Evolutionary conservation across 2,113 vertebrate species (phyloP).

Genomic region (Hemibagrus wyckioides): DNA sequence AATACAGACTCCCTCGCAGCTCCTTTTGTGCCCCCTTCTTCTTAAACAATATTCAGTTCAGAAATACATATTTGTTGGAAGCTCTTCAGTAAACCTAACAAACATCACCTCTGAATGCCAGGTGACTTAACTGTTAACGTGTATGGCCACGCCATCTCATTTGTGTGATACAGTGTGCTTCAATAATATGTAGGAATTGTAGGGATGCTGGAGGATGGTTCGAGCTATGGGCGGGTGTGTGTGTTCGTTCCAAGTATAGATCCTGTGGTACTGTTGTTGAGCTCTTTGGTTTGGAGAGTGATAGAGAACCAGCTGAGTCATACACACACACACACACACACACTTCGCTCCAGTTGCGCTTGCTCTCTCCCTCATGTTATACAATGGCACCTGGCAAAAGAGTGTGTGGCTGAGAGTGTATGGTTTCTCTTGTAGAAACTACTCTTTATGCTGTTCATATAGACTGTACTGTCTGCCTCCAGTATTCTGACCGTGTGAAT

Average conservation of each 20-base stretch:
- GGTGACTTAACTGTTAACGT: neutral
- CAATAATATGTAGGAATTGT: conserved; percentile 33
- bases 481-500: neutral
- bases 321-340: conserved; percentile 51
- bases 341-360: conserved; percentile 32
- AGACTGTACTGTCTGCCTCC: neutral
- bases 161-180: conserved; percentile 4
- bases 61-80: no score
- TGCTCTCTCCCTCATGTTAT: conserved; percentile 31
- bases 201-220: conserved; percentile 7
- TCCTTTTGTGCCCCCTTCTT: neutral
- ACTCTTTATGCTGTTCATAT: neutral
- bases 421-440: conserved; percentile 2
- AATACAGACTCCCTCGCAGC: neutral
- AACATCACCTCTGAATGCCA: neutral
- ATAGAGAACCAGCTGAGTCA: conserved; percentile 57
- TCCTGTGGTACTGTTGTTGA: conserved; percentile 41
- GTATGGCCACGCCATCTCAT: conserved; percentile 3
- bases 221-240: neutral
- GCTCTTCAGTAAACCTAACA: no score
- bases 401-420: conserved; percentile 5
- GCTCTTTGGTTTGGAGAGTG: conserved; percentile 37
- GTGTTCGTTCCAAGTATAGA: conserved; percentile 22
- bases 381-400: conserved; percentile 32
- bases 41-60: neutral